A percentile compares a stretch with the other conserved stretches of the same genome.
phyloP scores from a whole-genome alignment of 2,888 invertebrate species.

The Noctua fimbriata region DNA sequence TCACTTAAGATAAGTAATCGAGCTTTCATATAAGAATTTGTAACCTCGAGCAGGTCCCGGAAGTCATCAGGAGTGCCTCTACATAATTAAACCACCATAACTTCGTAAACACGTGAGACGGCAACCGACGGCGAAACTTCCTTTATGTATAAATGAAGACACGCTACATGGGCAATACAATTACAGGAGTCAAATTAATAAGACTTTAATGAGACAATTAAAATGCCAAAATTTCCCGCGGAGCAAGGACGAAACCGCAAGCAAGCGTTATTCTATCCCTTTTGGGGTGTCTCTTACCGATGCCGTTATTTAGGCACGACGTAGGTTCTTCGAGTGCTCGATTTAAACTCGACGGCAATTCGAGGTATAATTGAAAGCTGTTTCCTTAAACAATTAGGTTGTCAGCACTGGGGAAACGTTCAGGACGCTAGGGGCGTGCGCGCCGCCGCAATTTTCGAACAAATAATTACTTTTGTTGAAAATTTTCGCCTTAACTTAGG shows the following conservation, averaged over 20 bases:
- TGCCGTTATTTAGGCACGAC: conserved; percentile 72
- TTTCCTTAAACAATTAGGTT: conserved; percentile 82
- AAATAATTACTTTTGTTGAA: conserved; percentile 82
- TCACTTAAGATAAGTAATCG: conserved; percentile 11
- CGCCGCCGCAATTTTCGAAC: conserved; percentile 76
- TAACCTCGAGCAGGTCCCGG: conserved; percentile 16
- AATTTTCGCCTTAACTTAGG: conserved; percentile 71
- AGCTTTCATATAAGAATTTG: conserved; percentile 27
- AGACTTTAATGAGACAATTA: conserved; percentile 80
- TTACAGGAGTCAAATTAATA: conserved; percentile 74
- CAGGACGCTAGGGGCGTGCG: conserved; percentile 62
- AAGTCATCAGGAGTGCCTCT: conserved; percentile 25
- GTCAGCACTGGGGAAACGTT: conserved; percentile 73
- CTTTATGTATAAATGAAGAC: conserved; percentile 52
- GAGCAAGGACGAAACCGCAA: conserved; percentile 74
- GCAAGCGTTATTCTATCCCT: conserved; percentile 73
- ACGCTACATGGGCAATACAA: conserved; percentile 60
- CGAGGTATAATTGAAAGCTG: conserved; percentile 79
- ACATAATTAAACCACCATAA: conserved; percentile 54
- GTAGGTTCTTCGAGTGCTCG: conserved; percentile 71
- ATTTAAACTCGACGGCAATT: conserved; percentile 72
- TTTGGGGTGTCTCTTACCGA: conserved; percentile 67
- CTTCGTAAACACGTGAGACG: conserved; percentile 41
- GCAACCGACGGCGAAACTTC: conserved; percentile 43
- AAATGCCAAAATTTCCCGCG: conserved; percentile 75